These are phyloP conservation scores for Mastomys coucha DNA, from an alignment of 2,113 vertebrate genomes.

Conservation along the genomic window DNA sequence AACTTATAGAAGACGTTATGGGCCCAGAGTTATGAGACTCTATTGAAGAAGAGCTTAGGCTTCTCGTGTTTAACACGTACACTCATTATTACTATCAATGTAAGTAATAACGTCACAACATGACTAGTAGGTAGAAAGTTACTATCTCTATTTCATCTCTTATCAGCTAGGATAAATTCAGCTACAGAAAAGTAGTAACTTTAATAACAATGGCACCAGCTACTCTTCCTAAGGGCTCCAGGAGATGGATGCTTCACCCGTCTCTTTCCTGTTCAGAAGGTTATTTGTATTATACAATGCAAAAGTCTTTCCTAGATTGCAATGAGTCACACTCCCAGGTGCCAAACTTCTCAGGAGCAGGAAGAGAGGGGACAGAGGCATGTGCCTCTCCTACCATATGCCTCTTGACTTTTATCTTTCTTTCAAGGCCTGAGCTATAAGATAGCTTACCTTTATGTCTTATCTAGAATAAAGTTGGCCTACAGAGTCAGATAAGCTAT, in stretches of 20 bases:
- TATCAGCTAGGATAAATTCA: not conserved
- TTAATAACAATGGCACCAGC: not conserved
- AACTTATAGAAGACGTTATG: not conserved
- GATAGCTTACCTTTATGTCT: not conserved
- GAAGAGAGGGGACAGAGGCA: not conserved
- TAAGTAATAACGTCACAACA: not conserved
- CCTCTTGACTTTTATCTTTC: not conserved
- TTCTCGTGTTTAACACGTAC: not conserved
- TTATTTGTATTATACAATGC: not conserved
- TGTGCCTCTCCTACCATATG: no score
- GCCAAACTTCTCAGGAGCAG: not conserved
- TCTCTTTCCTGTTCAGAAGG: not conserved
- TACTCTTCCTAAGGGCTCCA: not conserved
- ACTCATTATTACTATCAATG: not conserved
- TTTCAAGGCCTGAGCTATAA: not conserved
- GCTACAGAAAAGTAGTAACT: not conserved
- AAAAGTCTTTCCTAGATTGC: not conserved
- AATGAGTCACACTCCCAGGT: not conserved
- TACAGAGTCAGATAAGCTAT: not conserved
- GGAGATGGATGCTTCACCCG: not conserved
- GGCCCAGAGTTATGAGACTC: not conserved
- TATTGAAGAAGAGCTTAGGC: not conserved
- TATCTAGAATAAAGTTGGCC: not conserved
- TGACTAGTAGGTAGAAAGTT: not conserved
- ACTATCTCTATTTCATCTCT: slow-evolving; percentile 3